These are phyloP conservation scores for Danaus chrysippus DNA, from an alignment of 2,888 invertebrate genomes.

Conservation along the genomic window DNA sequence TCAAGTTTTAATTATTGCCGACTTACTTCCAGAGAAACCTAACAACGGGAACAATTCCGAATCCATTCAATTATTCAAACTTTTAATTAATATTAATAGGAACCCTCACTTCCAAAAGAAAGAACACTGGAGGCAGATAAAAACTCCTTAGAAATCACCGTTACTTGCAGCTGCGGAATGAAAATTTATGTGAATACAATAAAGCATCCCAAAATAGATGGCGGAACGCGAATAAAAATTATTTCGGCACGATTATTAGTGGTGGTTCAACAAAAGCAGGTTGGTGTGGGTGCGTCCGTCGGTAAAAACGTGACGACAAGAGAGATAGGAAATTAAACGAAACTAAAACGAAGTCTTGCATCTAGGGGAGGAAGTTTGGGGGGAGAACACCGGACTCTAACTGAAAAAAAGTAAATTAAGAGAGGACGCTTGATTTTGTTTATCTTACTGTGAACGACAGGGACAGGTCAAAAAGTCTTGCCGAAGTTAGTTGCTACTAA, in stretches of 20 bases:
- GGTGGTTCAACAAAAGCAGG: constrained; percentile 57
- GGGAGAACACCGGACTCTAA: constrained; percentile 40
- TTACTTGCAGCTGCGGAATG: constrained; percentile 74
- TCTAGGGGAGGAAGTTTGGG: constrained; percentile 60
- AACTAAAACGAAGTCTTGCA: constrained; percentile 72
- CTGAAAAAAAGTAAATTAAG: constrained; percentile 65
- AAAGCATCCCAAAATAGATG: constrained; percentile 70
- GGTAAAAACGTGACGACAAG: constrained; percentile 71
- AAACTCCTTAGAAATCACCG: constrained; percentile 75
- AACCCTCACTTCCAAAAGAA: constrained; percentile 74
- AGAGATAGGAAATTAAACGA: constrained; percentile 75
- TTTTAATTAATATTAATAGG: constrained; percentile 80
- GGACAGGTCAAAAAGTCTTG: constrained; percentile 34
- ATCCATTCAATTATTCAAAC: constrained; percentile 77
- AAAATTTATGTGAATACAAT: constrained; percentile 78
- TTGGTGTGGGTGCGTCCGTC: constrained; percentile 52
- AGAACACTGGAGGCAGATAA: constrained; percentile 72
- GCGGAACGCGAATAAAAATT: constrained; percentile 62
- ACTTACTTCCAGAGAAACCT: constrained; percentile 62
- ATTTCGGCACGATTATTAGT: constrained; percentile 72
- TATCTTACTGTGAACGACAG: constrained; percentile 45
- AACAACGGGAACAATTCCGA: constrained; percentile 71
- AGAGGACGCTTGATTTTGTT: constrained; percentile 60
- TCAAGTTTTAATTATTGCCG: constrained; percentile 72
- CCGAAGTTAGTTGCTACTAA: constrained; percentile 21